phyloP scores from a whole-genome alignment of 2,888 invertebrate genomes.

The Yponomeuta malinellus region DNA sequence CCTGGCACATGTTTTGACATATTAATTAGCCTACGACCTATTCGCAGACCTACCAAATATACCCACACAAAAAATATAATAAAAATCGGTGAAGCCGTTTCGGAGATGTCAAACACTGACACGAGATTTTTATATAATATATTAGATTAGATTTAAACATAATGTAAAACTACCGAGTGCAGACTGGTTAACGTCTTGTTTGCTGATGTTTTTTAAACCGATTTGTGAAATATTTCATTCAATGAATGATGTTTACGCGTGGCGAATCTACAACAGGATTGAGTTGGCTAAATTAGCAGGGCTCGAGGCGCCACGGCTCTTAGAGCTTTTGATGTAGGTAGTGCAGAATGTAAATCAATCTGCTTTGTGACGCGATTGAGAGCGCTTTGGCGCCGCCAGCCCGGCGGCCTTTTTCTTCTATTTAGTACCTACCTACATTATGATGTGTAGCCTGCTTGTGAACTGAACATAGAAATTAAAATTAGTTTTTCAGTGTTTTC shows the following conservation, averaged over 20 bases:
- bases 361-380: slow-evolving; percentile 27
- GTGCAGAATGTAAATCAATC: slow-evolving; percentile 26
- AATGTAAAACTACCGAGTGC: not conserved
- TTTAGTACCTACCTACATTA: not conserved
- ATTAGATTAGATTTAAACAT: not conserved
- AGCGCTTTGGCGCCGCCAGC: slow-evolving; percentile 24
- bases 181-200: not conserved
- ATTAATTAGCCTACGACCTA: too few species aligned
- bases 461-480: too few species aligned
- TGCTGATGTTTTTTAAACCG: too few species aligned
- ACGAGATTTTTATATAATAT: too few species aligned
- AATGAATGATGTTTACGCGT: not conserved
- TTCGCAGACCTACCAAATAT: too few species aligned
- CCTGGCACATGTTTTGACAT: too few species aligned
- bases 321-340: slow-evolving; percentile 17
- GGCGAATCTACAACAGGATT: not conserved
- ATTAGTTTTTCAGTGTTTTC: too few species aligned
- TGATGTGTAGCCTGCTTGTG: not conserved
- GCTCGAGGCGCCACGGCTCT: slow-evolving; percentile 1
- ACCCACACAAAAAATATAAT: too few species aligned
- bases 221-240: too few species aligned
- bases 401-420: slow-evolving; percentile 10
- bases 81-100: too few species aligned
- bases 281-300: slow-evolving; percentile 11
- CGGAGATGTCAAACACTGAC: too few species aligned